Percentiles rank a stretch among this genome's conserved stretches.
Evolutionary conservation across 2,797 vertebrate species (phyloP).

Genomic region (Smutsia gigantea): DNA sequence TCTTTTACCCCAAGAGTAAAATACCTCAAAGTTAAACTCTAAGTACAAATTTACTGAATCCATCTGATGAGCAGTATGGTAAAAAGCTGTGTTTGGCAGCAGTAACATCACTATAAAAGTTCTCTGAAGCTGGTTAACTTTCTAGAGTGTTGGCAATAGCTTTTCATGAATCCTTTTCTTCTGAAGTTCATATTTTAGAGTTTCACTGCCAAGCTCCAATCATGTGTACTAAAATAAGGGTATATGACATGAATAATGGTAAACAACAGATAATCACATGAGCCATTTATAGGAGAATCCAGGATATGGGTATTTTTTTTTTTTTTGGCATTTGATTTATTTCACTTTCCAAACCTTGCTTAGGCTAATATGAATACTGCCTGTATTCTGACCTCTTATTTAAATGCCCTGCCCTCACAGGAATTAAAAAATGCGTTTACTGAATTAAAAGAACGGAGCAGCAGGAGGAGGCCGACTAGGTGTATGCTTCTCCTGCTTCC

Average conservation of each 20-base stretch:
- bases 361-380: background rate
- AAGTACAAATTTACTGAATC: background rate
- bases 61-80: background rate
- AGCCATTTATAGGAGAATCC: background rate
- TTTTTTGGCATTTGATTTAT: background rate
- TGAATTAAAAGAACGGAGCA: background rate
- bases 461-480: background rate
- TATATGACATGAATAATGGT: background rate
- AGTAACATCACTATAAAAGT: too few species aligned
- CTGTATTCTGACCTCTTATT: slow-evolving; percentile 12
- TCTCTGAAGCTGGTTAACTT: background rate
- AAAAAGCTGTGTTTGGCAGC: background rate
- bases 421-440: background rate
- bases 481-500: background rate
- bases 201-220: background rate
- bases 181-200: background rate
- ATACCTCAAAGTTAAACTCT: background rate
- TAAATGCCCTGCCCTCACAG: background rate
- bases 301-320: background rate
- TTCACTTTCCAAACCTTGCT: background rate
- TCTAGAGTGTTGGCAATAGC: background rate
- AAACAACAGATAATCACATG: background rate
- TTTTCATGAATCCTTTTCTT: background rate
- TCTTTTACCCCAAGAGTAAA: background rate
- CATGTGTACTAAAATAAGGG: background rate